Evolutionary conservation across 2,888 invertebrate genomes (phyloP).

Genomic region (Hipparchia semele): DNA sequence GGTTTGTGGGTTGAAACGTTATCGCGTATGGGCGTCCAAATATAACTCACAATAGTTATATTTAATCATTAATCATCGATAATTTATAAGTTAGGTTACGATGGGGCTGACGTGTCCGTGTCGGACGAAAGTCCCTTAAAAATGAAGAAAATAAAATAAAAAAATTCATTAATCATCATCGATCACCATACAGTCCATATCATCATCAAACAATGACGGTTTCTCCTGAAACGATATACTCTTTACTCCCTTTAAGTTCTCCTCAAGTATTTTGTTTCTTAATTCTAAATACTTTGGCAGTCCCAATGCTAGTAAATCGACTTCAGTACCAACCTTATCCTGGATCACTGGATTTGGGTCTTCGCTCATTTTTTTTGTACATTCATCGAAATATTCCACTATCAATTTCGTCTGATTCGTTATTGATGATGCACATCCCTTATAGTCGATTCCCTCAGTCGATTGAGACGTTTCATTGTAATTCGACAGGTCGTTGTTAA

Average conservation of each 20-base stretch:
- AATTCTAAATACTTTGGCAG: slow-evolving; percentile 52
- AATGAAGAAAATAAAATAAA: no score
- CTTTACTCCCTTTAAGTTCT: slow-evolving; percentile 50
- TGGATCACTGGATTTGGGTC: slow-evolving; percentile 50
- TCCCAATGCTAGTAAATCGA: slow-evolving; percentile 62
- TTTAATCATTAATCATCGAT: slow-evolving; percentile 23
- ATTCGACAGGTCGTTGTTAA: slow-evolving; percentile 43
- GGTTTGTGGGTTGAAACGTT: no score
- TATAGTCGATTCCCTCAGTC: slow-evolving; percentile 41
- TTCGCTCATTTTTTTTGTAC: slow-evolving; percentile 63
- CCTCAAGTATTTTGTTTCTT: slow-evolving; percentile 51
- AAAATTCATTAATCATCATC: slow-evolving; percentile 41
- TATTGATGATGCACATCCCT: slow-evolving; percentile 52
- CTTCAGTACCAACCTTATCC: slow-evolving; percentile 57
- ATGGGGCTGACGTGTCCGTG: no score
- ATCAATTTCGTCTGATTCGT: slow-evolving; percentile 54
- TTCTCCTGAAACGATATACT: slow-evolving; percentile 13
- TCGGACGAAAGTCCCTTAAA: no score
- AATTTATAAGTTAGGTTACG: no score
- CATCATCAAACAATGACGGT: not conserved
- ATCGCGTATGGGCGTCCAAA: no score
- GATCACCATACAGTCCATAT: slow-evolving; percentile 46
- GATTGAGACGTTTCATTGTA: slow-evolving; percentile 46
- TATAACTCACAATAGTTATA: no score
- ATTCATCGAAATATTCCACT: slow-evolving; percentile 61